Evolutionary conservation across 1,140 invertebrate genomes (phyloP), one percentile per base, ranked within the genome.

Genomic region (Metaphire vulgaris): DNA sequence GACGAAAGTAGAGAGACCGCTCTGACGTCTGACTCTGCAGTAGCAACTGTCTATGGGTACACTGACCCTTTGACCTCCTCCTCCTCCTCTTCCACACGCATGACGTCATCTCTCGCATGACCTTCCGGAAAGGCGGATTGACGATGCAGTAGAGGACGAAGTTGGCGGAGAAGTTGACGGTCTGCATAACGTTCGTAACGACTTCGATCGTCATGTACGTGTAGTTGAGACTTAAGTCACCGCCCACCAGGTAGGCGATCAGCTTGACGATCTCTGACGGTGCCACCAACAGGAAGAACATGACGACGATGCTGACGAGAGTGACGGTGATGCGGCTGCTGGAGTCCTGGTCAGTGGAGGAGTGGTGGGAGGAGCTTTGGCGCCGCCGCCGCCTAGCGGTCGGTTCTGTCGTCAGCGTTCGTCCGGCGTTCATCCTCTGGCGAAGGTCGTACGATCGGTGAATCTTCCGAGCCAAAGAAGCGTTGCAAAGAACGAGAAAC

Each of bases 81-180:
- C 41, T 21, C 6, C 41, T 56, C 21, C 6, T 12, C 41, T 21
- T 56, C 41, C 41, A 21, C 6, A 56, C 41, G 21, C 41, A 56
- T 21, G 41, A 56, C 41, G 41, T 56, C 34, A 86, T 79, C 6
- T 76, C 79, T 12, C 77, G 71, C 31, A 85, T 77, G 1, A 83
- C 83, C 67, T 80, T 79, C 21, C 85, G 79, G 78, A 85, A 86
- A 29, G 83, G 82, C 73, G 84, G 84, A 81, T 86, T 86, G 15
- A 86, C 80, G 12, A 82, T 81, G 77, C 85, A 86, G 76, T 86
- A 85, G 0, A 86, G 77, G 1, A 85, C 80, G 76, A 86, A 86
- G 76, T 86, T 86, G 0, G 83, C 79, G 1, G 83, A 84, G 73
- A 85, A 86, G 69, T 86, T 85, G n/a, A 85, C 75, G 0, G 83